Conservation (phyloP, 2,113 vertebrate genomes). For the Triplophysa rosa region DNA sequence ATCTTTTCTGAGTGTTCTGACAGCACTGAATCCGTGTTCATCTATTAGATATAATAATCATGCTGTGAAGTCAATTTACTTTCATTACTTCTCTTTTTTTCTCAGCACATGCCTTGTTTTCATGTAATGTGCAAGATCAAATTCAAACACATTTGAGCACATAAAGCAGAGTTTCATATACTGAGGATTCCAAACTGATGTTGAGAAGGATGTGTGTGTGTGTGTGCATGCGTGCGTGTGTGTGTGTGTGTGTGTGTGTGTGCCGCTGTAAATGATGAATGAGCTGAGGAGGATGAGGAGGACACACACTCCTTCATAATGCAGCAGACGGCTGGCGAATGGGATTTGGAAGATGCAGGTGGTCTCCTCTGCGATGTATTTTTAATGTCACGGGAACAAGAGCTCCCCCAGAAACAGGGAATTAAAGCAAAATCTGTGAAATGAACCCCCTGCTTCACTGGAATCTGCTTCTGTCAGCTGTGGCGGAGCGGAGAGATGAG, state of each 20-base stretch:
- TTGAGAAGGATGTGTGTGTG: background rate
- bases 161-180: too few species aligned
- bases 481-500: conserved; percentile 25
- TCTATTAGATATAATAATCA: too few species aligned
- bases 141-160: too few species aligned
- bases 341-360: conserved; percentile 42
- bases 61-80: too few species aligned
- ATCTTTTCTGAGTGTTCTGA: too few species aligned
- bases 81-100: too few species aligned
- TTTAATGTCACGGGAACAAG: conserved; percentile 38
- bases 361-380: conserved; percentile 34
- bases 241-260: background rate
- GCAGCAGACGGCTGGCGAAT: conserved; percentile 37
- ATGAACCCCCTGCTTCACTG: conserved; percentile 9
- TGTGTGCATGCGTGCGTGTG: too few species aligned
- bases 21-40: too few species aligned
- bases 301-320: conserved; percentile 44
- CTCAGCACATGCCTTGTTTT: too few species aligned
- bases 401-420: conserved; percentile 27
- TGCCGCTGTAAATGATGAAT: conserved; percentile 41
- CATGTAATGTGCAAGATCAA: too few species aligned
- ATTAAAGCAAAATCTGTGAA: conserved; percentile 27
- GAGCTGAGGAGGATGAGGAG: conserved; percentile 45
- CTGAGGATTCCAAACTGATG: too few species aligned
- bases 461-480: conserved; percentile 21